phyloP scores from a whole-genome alignment of 2,888 invertebrate species.

The Chrysina gloriosa region DNA sequence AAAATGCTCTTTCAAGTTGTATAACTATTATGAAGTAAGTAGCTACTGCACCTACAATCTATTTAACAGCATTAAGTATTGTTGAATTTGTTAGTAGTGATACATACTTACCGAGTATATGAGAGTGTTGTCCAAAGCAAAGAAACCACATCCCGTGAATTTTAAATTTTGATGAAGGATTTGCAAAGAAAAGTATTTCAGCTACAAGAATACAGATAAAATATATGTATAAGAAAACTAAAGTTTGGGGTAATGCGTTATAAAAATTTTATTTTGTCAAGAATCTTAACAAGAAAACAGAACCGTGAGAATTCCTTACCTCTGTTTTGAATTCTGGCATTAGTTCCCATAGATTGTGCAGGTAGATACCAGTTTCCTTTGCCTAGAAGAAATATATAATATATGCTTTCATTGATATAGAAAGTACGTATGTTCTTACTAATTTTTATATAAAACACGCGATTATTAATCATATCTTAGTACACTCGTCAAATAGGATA shows the following conservation, averaged over 20 bases:
- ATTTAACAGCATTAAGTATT: not conserved
- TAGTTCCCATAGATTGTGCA: constrained; percentile 48
- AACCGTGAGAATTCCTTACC: constrained; percentile 40
- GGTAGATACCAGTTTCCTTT: constrained; percentile 47
- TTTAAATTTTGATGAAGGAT: constrained; percentile 50
- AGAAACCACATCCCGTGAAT: constrained; percentile 52
- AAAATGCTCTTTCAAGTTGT: constrained; percentile 42
- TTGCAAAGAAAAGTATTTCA: constrained; percentile 52
- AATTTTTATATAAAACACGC: too few species aligned
- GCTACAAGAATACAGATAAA: constrained; percentile 39
- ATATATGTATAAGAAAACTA: not conserved
- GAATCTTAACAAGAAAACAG: too few species aligned
- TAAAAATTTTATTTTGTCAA: not conserved
- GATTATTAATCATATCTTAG: too few species aligned
- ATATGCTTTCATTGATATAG: not conserved
- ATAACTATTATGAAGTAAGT: constrained; percentile 47
- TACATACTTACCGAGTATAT: constrained; percentile 51
- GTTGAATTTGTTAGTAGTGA: not conserved
- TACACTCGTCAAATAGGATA: too few species aligned
- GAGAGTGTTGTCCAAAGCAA: constrained; percentile 50
- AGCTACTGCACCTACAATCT: constrained; percentile 42
- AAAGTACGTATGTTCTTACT: too few species aligned
- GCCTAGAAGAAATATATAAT: constrained; percentile 43
- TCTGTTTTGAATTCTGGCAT: constrained; percentile 43
- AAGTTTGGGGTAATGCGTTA: not conserved